Conservation (phyloP, 2,888 invertebrate genomes). For the Leptinotarsa rubiginosa region DNA sequence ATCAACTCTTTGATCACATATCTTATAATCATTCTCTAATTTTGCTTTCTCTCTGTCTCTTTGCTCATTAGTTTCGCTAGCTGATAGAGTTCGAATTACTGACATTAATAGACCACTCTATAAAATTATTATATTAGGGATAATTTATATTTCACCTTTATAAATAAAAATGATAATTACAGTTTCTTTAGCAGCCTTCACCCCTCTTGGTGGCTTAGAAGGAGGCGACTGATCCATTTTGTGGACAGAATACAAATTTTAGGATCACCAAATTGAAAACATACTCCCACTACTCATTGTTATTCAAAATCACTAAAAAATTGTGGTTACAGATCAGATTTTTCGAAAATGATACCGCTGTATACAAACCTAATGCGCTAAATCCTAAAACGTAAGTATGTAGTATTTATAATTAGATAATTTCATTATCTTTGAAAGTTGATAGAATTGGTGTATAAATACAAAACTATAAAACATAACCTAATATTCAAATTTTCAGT, state of each 20-base stretch:
- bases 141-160: constrained; percentile 23
- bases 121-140: constrained; percentile 43
- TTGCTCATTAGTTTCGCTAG: constrained; percentile 94
- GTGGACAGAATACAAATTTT: not conserved
- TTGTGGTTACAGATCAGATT: too few species aligned
- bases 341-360: too few species aligned
- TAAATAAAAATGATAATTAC: constrained; percentile 66
- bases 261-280: not conserved
- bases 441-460: too few species aligned
- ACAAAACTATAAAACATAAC: too few species aligned
- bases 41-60: constrained; percentile 92
- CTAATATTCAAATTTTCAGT: too few species aligned
- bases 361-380: too few species aligned
- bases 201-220: constrained; percentile 86
- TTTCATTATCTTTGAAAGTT: too few species aligned
- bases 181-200: constrained; percentile 88
- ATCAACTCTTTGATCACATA: constrained; percentile 89
- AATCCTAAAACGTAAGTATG: too few species aligned
- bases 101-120: constrained; percentile 92
- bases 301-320: not conserved
- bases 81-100: constrained; percentile 93
- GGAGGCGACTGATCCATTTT: constrained; percentile 71
- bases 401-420: too few species aligned
- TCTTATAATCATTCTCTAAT: constrained; percentile 92
- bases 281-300: constrained; percentile 1